Conservation (phyloP, 2,113 vertebrate genomes). For the Pollimyrus isidori region DNA sequence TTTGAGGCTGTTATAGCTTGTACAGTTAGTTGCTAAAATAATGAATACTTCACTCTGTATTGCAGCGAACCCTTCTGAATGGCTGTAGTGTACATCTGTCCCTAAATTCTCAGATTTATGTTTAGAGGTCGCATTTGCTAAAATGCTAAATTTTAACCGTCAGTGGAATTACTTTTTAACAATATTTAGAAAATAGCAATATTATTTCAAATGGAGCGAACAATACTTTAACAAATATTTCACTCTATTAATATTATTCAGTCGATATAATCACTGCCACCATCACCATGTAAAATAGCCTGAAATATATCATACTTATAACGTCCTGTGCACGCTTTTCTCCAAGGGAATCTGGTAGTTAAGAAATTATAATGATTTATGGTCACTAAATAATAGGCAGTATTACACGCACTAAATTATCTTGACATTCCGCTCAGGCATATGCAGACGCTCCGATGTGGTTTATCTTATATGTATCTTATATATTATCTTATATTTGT, state of each 20-base stretch:
- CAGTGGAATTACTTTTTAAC: slow-evolving; percentile 38
- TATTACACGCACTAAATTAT: slow-evolving; percentile 39
- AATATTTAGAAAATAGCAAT: slow-evolving; percentile 23
- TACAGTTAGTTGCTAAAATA: slow-evolving; percentile 3
- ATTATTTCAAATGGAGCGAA: background rate
- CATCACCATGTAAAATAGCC: background rate
- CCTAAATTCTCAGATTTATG: slow-evolving; percentile 8
- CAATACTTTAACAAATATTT: background rate
- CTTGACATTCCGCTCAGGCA: slow-evolving; percentile 54
- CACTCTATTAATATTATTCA: background rate
- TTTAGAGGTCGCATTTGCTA: slow-evolving; percentile 35
- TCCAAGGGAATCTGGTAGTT: background rate
- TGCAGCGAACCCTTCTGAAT: slow-evolving; percentile 20
- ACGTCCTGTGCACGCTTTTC: background rate
- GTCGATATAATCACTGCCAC: background rate
- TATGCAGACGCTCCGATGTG: slow-evolving; percentile 78
- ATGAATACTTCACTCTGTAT: background rate
- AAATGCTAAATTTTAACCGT: slow-evolving; percentile 32
- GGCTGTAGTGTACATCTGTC: slow-evolving; percentile 34
- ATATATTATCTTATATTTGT: slow-evolving; percentile 79
- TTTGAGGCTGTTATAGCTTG: background rate
- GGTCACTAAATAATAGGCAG: background rate
- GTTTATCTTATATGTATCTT: slow-evolving; percentile 64
- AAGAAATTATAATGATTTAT: background rate
- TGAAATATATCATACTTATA: background rate